Base-by-base conservation (phyloP, 2,113 vertebrate genomes). In the Edolisoma coerulescens region DNA sequence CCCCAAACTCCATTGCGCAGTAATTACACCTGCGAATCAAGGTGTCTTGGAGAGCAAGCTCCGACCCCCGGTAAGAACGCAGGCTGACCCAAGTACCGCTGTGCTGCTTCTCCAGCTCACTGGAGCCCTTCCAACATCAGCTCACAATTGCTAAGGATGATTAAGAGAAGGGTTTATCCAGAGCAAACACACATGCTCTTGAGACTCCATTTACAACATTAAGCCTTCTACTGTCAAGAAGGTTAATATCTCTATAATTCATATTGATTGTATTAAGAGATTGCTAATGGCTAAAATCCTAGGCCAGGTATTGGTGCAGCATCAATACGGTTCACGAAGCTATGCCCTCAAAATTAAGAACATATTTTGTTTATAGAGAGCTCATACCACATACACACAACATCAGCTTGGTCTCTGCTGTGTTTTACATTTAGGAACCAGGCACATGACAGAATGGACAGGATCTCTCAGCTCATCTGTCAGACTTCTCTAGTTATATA, bases 321-420 rank as follows among this genome's bases (percentile, higher is more conserved):
- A 68, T 23, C 37, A 32, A 15, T 6, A 3, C 0, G 54, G 13
- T 9, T 19, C 24, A 76, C 3, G 2, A 79, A 53, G 21, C 6
- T 50, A 33, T 3, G 5, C 5, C 14, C 54, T 49, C 50, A 57
- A 32, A 89, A 73, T 27, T 23, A 23, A 23, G 16, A 22, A 2
- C 5, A 2, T 19, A 7, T 14, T 76, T 68, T 56, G 15, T 42
- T 79, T 23, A 39, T 15, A 28, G 22, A 35, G 27, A 41, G 23
- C 11, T 50, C 42, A 27, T 5, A 35, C 3, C 42, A 11, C 1
- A 0, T 0, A 5, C 8, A 79, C 2, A 2, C 52, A 89, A 27
- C 1, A 64, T 21, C 22, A 59, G 11, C 26, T 0, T 2, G 1
- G 13, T 35, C 26, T 42, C 26, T 12, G 10, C 28, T 19, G 30